These are phyloP conservation scores for Drosophila mimica DNA, from an alignment of 2,888 invertebrate species.

Conservation along the genomic window DNA sequence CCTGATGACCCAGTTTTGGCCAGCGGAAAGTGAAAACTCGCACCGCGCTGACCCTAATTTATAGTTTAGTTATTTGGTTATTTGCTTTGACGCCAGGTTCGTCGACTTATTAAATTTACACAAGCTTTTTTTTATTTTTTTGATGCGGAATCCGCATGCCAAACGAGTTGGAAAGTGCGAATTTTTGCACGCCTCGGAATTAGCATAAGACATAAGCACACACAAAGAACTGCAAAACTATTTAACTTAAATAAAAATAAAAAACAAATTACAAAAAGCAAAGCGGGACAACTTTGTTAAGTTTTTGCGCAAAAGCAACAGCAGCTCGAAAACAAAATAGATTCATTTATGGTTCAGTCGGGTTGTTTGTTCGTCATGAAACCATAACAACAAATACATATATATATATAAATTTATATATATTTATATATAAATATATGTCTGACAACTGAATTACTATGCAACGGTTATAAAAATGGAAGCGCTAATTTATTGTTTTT, in stretches of 20 bases:
- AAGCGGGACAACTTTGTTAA: constrained; percentile 24
- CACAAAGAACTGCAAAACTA: constrained; percentile 30
- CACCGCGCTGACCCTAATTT: constrained; percentile 74
- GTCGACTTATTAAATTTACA: constrained; percentile 57
- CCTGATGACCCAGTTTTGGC: constrained; percentile 55
- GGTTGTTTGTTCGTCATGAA: constrained; percentile 14
- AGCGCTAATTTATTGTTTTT: neutral
- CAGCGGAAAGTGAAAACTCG: constrained; percentile 74
- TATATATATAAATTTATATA: neutral
- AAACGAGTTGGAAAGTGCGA: constrained; percentile 82
- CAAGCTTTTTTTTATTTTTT: constrained; percentile 49
- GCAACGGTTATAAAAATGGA: neutral
- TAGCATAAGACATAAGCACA: constrained; percentile 55
- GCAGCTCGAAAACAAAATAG: constrained; percentile 30
- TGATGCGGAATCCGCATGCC: constrained; percentile 52
- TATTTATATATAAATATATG: neutral
- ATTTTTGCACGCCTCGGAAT: constrained; percentile 81
- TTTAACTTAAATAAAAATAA: constrained; percentile 4
- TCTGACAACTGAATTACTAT: neutral
- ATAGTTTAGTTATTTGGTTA: constrained; percentile 63
- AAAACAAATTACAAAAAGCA: constrained; percentile 17
- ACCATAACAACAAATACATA: constrained; percentile 13
- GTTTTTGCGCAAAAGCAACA: constrained; percentile 8
- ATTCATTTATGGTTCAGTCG: constrained; percentile 28
- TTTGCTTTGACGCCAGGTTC: constrained; percentile 43